phyloP scores from a whole-genome alignment of 2,888 invertebrate genomes.

The Matsumyia berberina region DNA sequence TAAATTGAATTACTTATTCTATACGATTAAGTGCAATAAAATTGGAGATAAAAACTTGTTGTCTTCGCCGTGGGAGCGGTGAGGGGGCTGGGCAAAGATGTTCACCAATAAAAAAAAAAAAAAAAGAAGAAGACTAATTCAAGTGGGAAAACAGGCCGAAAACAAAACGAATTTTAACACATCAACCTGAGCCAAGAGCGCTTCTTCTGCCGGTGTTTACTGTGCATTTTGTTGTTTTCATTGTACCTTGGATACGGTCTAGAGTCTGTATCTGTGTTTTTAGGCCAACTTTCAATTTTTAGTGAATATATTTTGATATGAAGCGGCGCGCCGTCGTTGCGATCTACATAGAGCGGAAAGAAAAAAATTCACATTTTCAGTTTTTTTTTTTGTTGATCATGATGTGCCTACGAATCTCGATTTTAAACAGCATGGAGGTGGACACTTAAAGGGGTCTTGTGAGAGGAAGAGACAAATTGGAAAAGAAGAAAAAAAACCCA shows the following conservation, averaged over 20 bases:
- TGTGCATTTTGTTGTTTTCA: conserved; percentile 15
- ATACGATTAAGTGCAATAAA: conserved; percentile 2
- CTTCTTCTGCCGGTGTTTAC: conserved; percentile 6
- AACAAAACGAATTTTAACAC: conserved; percentile 32
- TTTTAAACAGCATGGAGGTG: conserved; percentile 3
- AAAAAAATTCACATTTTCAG: conserved; percentile 13
- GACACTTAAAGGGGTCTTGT: background rate
- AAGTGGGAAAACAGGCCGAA: conserved; percentile 44
- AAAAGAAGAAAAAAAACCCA: background rate
- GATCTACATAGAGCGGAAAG: conserved; percentile 30
- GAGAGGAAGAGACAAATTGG: background rate
- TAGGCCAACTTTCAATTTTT: conserved; percentile 83
- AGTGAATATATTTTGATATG: conserved; percentile 55
- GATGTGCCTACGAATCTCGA: conserved; percentile 6
- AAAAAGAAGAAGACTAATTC: conserved; percentile 13
- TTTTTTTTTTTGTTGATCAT: conserved; percentile 3
- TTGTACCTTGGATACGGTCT: conserved; percentile 49
- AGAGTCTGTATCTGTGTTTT: conserved; percentile 80
- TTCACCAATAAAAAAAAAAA: conserved; percentile 7
- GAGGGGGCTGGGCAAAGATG: background rate
- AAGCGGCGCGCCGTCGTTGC: conserved; percentile 24
- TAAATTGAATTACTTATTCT: conserved; percentile 10
- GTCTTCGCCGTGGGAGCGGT: background rate
- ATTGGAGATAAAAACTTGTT: conserved; percentile 13
- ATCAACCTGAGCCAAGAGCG: conserved; percentile 27